Conservation (phyloP, 2,888 invertebrate genomes). For the Epinotia demarniana region DNA sequence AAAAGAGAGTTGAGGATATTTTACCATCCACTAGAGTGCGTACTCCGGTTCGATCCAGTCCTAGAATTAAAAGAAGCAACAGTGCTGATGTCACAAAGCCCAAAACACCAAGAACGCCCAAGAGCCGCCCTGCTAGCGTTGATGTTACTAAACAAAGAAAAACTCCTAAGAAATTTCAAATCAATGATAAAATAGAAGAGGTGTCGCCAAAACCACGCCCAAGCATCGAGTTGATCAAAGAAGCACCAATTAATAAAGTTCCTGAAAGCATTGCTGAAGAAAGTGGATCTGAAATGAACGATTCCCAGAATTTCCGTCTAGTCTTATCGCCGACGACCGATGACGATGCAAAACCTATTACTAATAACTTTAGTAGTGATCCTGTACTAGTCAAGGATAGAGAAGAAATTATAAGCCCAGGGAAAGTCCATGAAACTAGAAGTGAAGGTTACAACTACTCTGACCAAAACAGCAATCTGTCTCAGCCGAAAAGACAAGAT, state of each 20-base stretch:
- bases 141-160: slow-evolving; percentile 66
- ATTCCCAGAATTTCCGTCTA: slow-evolving; percentile 77
- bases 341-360: slow-evolving; percentile 52
- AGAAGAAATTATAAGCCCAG: slow-evolving; percentile 61
- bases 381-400: slow-evolving; percentile 65
- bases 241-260: slow-evolving; percentile 60
- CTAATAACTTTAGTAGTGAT: slow-evolving; percentile 63
- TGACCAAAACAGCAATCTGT: slow-evolving; percentile 61
- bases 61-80: slow-evolving; percentile 74
- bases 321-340: slow-evolving; percentile 69
- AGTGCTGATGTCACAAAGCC: slow-evolving; percentile 68
- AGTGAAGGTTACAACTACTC: slow-evolving; percentile 70
- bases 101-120: slow-evolving; percentile 72
- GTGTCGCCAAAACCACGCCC: slow-evolving; percentile 53
- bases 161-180: slow-evolving; percentile 60
- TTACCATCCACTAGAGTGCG: slow-evolving; percentile 67
- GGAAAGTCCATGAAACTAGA: slow-evolving; percentile 60
- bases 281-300: slow-evolving; percentile 64
- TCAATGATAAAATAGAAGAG: slow-evolving; percentile 54
- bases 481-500: slow-evolving; percentile 62
- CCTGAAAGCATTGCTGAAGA: slow-evolving; percentile 68
- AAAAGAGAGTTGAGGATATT: slow-evolving; percentile 60
- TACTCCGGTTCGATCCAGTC: slow-evolving; percentile 69
- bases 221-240: slow-evolving; percentile 65
- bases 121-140: slow-evolving; percentile 71